These are phyloP conservation scores for Aurelia aurita DNA, from an alignment of 30 jellyfish, hydroid and myxozoan genomes.

Conservation along the genomic window DNA sequence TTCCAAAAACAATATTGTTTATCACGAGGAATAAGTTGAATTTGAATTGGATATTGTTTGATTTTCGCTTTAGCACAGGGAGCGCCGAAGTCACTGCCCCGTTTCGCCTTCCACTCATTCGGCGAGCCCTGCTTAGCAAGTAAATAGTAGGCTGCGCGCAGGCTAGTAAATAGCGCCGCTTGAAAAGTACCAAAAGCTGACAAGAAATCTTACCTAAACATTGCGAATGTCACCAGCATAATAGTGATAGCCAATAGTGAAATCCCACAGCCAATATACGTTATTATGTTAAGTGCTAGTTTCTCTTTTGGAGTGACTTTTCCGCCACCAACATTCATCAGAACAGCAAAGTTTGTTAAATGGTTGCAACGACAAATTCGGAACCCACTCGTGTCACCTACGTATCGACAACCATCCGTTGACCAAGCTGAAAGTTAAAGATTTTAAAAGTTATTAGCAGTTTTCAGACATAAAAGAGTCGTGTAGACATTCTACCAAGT, in stretches of 20 bases:
- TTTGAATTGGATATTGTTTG: too few relatives aligned
- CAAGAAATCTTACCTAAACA: slow-evolving; percentile 46
- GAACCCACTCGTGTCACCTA: slow-evolving; percentile 17
- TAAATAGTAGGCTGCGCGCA: too few relatives aligned
- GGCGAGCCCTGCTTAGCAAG: too few relatives aligned
- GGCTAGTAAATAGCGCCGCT: too few relatives aligned
- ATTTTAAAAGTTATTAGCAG: too few relatives aligned
- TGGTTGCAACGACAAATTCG: slow-evolving; percentile 69
- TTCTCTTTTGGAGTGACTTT: slow-evolving; percentile 17
- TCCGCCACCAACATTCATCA: slow-evolving; percentile 44
- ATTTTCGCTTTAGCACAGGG: too few relatives aligned
- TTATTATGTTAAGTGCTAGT: slow-evolving; percentile 31
- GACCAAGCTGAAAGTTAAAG: slow-evolving; percentile 44
- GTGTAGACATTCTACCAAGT: too few relatives aligned
- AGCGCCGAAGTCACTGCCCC: too few relatives aligned
- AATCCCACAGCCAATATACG: slow-evolving; percentile 70
- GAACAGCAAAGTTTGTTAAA: slow-evolving; percentile 72
- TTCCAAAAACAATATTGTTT: too few relatives aligned
- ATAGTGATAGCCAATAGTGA: slow-evolving; percentile 52
- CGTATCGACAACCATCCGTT: slow-evolving; percentile 56
- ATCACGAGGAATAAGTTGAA: too few relatives aligned
- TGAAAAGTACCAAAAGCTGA: not conserved
- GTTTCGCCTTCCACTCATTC: too few relatives aligned
- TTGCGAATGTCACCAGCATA: slow-evolving; percentile 15
- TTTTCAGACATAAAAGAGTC: not conserved